These are phyloP conservation scores for Pseudomyrmex flavicornis DNA, from an alignment of 1,140 invertebrate genomes.

Conservation along the genomic window DNA sequence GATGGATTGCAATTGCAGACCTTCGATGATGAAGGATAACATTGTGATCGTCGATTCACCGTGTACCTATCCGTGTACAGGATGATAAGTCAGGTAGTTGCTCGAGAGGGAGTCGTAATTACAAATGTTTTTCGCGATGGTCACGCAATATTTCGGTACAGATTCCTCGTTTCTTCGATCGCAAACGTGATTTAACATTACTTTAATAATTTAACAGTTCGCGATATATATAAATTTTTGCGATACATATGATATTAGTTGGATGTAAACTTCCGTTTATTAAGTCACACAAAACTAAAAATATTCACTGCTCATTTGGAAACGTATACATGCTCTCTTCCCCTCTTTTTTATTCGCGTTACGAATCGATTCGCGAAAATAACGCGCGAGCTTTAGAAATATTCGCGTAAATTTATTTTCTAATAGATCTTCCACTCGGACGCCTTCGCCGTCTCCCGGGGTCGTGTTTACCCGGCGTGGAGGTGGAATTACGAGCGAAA, in stretches of 20 bases:
- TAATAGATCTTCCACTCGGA: conserved; percentile 54
- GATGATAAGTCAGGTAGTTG: conserved; percentile 33
- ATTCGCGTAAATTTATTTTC: conserved; percentile 54
- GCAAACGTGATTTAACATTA: background rate
- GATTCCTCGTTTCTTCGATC: background rate
- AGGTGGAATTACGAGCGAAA: conserved; percentile 79
- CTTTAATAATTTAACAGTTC: background rate
- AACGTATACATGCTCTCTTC: background rate
- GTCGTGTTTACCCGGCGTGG: conserved; percentile 72
- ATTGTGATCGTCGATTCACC: conserved; percentile 70
- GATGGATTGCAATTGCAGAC: conserved; percentile 73
- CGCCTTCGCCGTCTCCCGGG: conserved; percentile 38
- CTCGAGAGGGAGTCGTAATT: conserved; percentile 19
- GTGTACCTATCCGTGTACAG: background rate
- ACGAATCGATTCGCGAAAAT: background rate
- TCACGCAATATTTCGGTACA: conserved; percentile 4
- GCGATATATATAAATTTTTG: no score
- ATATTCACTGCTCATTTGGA: background rate
- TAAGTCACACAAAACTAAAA: background rate
- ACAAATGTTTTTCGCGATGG: conserved; percentile 39
- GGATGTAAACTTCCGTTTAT: background rate
- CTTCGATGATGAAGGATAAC: conserved; percentile 74
- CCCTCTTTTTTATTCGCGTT: background rate
- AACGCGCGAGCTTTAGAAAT: conserved; percentile 22
- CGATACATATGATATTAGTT: background rate